A percentile compares a stretch with the other conserved stretches of the same genome.
phyloP scores from a whole-genome alignment of 2,797 vertebrate genomes.

The Schizopygopsis pylzovi region DNA sequence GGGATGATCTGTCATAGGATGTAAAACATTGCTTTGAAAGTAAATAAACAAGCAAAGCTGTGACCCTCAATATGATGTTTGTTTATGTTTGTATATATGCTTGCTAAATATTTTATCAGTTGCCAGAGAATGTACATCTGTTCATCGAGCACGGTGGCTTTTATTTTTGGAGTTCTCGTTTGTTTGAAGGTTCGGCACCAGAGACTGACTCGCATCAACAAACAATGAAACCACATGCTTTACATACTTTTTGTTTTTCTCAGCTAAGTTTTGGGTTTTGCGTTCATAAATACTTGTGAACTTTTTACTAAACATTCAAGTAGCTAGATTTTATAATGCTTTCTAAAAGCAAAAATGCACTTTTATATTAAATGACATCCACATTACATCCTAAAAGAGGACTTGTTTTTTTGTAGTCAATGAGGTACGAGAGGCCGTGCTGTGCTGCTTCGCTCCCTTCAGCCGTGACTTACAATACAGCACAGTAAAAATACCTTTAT shows the following conservation, averaged over 20 bases:
- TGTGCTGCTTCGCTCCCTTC: background rate
- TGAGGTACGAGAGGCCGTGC: background rate
- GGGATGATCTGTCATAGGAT: background rate
- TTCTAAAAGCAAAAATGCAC: background rate
- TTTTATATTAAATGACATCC: too few species aligned
- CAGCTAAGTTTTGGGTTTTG: background rate
- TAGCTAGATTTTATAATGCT: background rate
- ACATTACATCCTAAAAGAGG: background rate
- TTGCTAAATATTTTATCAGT: slow-evolving; percentile 49
- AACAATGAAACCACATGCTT: background rate
- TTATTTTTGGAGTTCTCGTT: slow-evolving; percentile 61
- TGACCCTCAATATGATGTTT: slow-evolving; percentile 29
- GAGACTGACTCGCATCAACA: slow-evolving; percentile 2
- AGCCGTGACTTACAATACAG: background rate
- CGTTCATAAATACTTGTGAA: slow-evolving; percentile 45
- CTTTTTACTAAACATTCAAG: background rate
- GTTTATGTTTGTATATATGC: slow-evolving; percentile 48
- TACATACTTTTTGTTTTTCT: background rate
- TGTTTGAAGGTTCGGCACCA: slow-evolving; percentile 44
- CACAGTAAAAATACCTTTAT: too few species aligned
- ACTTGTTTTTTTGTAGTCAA: background rate
- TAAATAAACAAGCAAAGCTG: background rate
- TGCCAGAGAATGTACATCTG: slow-evolving; percentile 59
- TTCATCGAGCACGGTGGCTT: slow-evolving; percentile 35
- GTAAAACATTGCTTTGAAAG: background rate